Base-by-base conservation (phyloP, 2,113 vertebrate species). In the Crypturellus undulatus region DNA sequence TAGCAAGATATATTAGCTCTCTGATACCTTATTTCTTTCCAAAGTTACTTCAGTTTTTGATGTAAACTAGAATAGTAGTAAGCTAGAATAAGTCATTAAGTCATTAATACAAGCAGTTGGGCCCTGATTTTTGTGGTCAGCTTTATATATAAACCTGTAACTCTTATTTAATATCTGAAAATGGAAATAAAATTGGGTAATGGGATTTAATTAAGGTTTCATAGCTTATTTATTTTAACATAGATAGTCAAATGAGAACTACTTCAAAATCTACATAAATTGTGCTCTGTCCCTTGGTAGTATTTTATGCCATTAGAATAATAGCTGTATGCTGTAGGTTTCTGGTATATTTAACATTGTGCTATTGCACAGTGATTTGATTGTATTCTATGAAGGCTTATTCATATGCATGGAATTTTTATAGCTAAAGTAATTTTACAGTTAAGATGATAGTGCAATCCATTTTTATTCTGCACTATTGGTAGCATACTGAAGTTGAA, bases 1-100 rank as follows among this genome's bases (percentile, higher is more conserved):
- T 84, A 82, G 79, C 84, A 87, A 94, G 92, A 68, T 85, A 25
- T 79, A 68, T 54, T 90, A 58, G 5, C 24, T 69, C 47, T 84
- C 52, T 91, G 49, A 73, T 85, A 59, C 84, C 40, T 58, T 77
- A 58, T 1, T 80, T 72, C 47, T 81, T 93, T 86, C 36, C 6
- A 54, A 90, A 71, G 21, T 86, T 67, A 70, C 11, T 90, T 94
- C 21, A 47, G 17, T 82, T 89, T n/a, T 81, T 67, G 79, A 92
- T 19, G 43, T 45, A 30, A 79, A 84, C 40, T 42, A 42, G 40
- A 42, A 42, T 42, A 13, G 12, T 42, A 64, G 22, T 67, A 75
- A 81, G 71, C 78, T 43, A 78, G 17, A 80, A n/a, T 92, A 90
- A 36, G 32, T 71, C 19, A 42, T 42, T 43, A 43, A 43, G 14